Percentiles rank a stretch among this genome's conserved stretches.
phyloP scores from a whole-genome alignment of 1,140 invertebrate species.

The Penaeus vannamei region DNA sequence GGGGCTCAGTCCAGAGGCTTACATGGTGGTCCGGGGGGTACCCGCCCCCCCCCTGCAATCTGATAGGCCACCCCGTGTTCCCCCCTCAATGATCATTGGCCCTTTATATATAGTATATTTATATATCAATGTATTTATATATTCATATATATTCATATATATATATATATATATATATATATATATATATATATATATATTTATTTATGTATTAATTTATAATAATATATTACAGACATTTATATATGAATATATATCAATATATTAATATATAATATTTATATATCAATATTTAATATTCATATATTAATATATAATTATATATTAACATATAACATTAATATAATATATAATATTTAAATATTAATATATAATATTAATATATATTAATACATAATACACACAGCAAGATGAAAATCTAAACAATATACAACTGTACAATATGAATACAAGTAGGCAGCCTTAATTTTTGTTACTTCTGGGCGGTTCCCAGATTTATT shows the following conservation, averaged over 20 bases:
- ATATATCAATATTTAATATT: background rate
- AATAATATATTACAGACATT: background rate
- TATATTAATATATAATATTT: background rate
- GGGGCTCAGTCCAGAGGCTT: no score
- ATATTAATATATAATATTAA: no score
- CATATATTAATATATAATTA: background rate
- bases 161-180: background rate
- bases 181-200: constrained; percentile 3
- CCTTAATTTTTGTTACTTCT: no score
- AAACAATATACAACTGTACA: no score
- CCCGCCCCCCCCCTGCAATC: no score
- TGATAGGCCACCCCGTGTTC: no score
- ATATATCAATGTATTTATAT: constrained; percentile 6
- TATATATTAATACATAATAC: no score
- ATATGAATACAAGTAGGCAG: no score
- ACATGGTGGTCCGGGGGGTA: background rate
- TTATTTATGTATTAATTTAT: constrained; percentile 1
- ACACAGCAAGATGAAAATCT: no score
- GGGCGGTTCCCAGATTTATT: no score
- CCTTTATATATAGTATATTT: constrained; percentile 16
- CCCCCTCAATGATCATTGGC: no score
- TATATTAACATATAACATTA: background rate
- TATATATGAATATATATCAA: constrained; percentile 9
- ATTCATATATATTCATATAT: constrained; percentile 5
- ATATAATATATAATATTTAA: no score